Percentiles rank a stretch among this genome's conserved stretches.
Conservation (phyloP, 2,888 invertebrate species). For the Reticulitermes lucifugus region DNA sequence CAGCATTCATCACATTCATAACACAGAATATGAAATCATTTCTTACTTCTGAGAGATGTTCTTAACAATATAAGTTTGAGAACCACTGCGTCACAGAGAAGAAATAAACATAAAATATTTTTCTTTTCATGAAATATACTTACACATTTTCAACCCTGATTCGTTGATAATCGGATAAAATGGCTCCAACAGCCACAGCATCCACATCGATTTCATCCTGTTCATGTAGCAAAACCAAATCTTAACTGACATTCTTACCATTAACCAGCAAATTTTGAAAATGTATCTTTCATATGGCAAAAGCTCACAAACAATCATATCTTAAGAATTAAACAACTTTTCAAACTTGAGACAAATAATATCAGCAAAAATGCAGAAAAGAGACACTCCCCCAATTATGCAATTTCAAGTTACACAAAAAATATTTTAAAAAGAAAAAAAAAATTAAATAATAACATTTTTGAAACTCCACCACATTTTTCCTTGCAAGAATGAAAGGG, state of each 20-base stretch:
- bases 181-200: conserved; percentile 97
- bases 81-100: neutral
- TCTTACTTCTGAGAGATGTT: too few relatives aligned
- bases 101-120: neutral
- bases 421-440: too few relatives aligned
- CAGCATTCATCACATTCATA: too few relatives aligned
- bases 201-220: conserved; percentile 81
- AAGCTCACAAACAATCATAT: neutral
- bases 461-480: too few relatives aligned
- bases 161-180: conserved; percentile 98
- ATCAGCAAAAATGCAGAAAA: too few relatives aligned
- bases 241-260: conserved; percentile 17
- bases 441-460: too few relatives aligned
- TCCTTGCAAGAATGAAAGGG: too few relatives aligned
- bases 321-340: too few relatives aligned
- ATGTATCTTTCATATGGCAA: neutral
- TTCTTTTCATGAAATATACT: conserved; percentile 64
- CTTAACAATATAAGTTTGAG: neutral
- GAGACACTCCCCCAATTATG: too few relatives aligned
- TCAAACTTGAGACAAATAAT: too few relatives aligned
- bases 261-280: conserved; percentile 18
- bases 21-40: too few relatives aligned
- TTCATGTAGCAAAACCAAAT: conserved; percentile 31
- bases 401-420: too few relatives aligned
- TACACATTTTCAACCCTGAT: conserved; percentile 98